These are phyloP conservation scores for Dascyllus trimaculatus DNA, from an alignment of 2,113 vertebrate species.

Conservation along the genomic window DNA sequence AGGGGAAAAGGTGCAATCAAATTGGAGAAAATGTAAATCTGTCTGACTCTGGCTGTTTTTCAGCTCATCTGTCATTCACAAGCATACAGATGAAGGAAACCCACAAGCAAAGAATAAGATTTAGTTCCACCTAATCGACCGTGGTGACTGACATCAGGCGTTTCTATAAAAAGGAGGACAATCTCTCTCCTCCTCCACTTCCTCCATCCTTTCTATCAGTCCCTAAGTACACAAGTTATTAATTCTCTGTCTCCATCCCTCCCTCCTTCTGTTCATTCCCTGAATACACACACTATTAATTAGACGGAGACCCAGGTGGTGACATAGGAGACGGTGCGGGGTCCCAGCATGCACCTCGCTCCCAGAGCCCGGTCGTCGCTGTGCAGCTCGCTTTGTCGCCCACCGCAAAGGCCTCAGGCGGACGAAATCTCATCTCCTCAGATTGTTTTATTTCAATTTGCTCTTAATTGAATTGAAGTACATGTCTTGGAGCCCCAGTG, in stretches of 20 bases:
- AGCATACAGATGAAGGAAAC: not conserved
- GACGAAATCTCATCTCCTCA: conserved; percentile 49
- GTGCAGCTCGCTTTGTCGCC: conserved; percentile 8
- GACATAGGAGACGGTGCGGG: conserved; percentile 14
- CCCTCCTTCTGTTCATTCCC: conserved; percentile 36
- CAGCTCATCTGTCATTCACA: not conserved
- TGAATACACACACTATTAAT: conserved; percentile 61
- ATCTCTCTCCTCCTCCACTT: not conserved
- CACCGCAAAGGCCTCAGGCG: not conserved
- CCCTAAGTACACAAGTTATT: conserved; percentile 54
- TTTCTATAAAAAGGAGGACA: not conserved
- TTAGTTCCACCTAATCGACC: not conserved
- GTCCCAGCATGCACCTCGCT: conserved; percentile 38
- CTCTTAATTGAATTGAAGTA: conserved; percentile 55
- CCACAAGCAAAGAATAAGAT: not conserved
- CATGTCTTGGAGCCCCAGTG: conserved; percentile 13
- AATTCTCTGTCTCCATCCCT: conserved; percentile 22
- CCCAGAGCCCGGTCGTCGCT: conserved; percentile 25
- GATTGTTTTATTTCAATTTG: conserved; percentile 59
- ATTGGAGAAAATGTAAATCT: not conserved
- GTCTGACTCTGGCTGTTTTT: not conserved
- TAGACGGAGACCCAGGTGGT: conserved; percentile 52
- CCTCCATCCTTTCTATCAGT: conserved; percentile 14
- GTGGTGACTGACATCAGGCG: not conserved
- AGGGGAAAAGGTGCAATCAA: not conserved